phyloP scores from a whole-genome alignment of 2,113 vertebrate genomes.

The Triplophysa dalaica region DNA sequence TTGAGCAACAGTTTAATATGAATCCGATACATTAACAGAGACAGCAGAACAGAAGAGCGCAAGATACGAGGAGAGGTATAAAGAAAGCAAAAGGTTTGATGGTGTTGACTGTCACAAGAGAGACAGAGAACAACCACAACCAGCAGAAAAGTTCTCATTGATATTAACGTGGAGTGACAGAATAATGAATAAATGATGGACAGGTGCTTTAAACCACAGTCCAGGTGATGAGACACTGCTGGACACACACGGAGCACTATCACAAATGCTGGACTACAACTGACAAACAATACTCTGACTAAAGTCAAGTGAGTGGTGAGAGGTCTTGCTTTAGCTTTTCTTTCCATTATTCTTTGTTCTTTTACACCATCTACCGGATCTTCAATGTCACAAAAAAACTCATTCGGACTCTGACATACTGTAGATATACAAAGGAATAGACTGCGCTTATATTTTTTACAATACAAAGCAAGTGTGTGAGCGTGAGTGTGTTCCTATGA shows the following conservation, averaged over 20 bases:
- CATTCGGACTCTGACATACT: no score
- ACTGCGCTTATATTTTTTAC: neutral
- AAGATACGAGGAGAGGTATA: neutral
- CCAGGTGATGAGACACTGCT: neutral
- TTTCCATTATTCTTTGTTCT: no score
- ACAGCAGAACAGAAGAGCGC: slow-evolving; percentile 6
- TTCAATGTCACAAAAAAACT: neutral
- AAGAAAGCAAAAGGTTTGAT: neutral
- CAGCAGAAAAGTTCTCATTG: neutral
- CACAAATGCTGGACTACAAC: neutral
- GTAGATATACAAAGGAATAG: neutral
- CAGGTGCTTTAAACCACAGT: slow-evolving; percentile 8
- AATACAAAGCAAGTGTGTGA: no score
- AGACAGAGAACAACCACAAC: neutral
- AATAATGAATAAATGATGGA: slow-evolving; percentile 10
- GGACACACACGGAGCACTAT: neutral
- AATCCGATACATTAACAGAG: neutral
- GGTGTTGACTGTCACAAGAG: slow-evolving; percentile 1
- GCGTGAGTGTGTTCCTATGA: no score
- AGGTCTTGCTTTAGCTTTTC: no score
- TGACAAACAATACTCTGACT: slow-evolving; percentile 13
- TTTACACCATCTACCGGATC: no score
- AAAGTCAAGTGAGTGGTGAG: no score
- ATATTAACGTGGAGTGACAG: slow-evolving; percentile 4
- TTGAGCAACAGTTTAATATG: neutral